Base-by-base conservation (phyloP, 2,888 invertebrate genomes). In the Drosophila macrospina region DNA sequence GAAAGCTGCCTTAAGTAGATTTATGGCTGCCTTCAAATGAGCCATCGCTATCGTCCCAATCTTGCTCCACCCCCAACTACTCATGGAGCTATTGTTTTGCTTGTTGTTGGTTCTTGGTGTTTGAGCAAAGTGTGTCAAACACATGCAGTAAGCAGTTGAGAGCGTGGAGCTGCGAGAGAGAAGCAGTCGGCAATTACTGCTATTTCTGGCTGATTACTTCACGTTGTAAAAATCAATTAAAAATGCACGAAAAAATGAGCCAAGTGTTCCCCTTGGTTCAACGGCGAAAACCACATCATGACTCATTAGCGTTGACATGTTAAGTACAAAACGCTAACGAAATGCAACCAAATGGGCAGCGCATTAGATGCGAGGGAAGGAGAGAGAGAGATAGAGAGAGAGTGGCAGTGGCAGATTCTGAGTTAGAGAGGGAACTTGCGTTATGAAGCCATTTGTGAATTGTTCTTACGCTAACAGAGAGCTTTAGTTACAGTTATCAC, bases 211-310 rank as follows among this genome's bases (percentile, higher is more conserved):
- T 80, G 84, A 88, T 85, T 85, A 88, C 84, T 88, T 85, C 84
- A 88, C 79, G 88, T 86, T 83, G 83, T 82, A 73, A 78, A 67
- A 84, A 86, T 84, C 88, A 84, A 84, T 88, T 88, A 86, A 84
- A 84, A 84, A 84, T 84, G 63, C 83, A 84, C 86, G 57, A 74
- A 82, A 81, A 80, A 63, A 54, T 56, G 28, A 74, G 39, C 50
- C 52, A 62, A 75, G 63, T 59, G 57, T 51, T 61, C 28, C 39
- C 47, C 4, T 16, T 41, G 48, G 39, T 47, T 15, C 34, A 57
- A 45, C 16, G 41, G 41, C 55, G 10, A 39, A 61, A 48, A 34
- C 24, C 57, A 59, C 85, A 63, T 30, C 72, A 75, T 83, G 86
- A 87, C 69, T 83, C 83, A 83, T 83, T 83, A 87, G 80, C 76